These are phyloP conservation scores for Bos javanicus DNA, from an alignment of 2,113 vertebrate genomes.

Conservation along the genomic window DNA sequence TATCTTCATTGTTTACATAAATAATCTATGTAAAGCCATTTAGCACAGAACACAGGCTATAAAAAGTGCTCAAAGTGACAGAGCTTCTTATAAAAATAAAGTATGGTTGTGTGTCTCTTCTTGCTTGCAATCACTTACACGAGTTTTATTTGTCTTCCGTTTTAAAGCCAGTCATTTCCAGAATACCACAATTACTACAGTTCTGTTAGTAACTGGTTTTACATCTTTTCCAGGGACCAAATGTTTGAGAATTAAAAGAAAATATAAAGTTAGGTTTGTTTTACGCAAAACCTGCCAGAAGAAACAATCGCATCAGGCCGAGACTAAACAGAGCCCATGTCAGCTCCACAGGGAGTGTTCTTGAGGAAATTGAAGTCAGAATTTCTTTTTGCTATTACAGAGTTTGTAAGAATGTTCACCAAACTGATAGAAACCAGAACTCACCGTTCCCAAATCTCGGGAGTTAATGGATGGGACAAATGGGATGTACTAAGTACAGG, in stretches of 20 bases:
- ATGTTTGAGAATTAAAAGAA: constrained; percentile 55
- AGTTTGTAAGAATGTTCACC: constrained; percentile 10
- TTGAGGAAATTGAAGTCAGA: constrained; percentile 40
- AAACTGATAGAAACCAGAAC: not conserved
- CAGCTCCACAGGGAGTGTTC: constrained; percentile 49
- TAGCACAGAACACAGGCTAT: not conserved
- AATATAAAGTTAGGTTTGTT: constrained; percentile 38
- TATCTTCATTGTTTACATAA: constrained; percentile 4
- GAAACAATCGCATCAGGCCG: constrained; percentile 32
- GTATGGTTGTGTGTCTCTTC: not conserved
- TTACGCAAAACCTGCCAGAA: constrained; percentile 51
- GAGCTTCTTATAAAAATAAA: not conserved
- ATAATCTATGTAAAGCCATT: not conserved
- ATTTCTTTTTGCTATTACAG: constrained; percentile 21
- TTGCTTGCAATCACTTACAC: not conserved
- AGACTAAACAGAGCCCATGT: constrained; percentile 62
- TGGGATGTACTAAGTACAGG: not conserved
- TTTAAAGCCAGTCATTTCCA: constrained; percentile 28
- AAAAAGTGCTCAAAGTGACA: not conserved
- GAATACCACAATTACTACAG: not conserved
- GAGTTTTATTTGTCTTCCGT: constrained; percentile 21
- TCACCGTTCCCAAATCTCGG: not conserved
- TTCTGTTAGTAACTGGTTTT: constrained; percentile 34
- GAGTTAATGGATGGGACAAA: not conserved
- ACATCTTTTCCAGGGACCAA: not conserved